Evolutionary conservation across 1,140 invertebrate species (phyloP).

Genomic region (Brachionus sp.): DNA sequence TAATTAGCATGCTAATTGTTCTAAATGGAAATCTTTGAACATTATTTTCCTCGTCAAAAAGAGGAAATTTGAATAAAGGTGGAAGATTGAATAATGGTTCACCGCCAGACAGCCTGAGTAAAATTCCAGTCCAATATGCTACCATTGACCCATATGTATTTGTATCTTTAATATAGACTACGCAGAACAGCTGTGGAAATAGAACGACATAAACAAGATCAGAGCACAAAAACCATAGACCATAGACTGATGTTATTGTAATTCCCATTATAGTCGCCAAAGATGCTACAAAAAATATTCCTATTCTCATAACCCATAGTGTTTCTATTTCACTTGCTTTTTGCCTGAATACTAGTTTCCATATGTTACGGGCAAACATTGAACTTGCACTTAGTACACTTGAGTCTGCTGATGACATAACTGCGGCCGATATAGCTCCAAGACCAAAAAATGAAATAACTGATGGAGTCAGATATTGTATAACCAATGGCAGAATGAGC

Average conservation of each 20-base stretch:
- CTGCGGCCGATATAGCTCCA: constrained; percentile 93
- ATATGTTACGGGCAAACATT: constrained; percentile 97
- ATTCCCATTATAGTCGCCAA: constrained; percentile 90
- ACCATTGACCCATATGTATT: constrained; percentile 91
- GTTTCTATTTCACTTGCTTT: constrained; percentile 93
- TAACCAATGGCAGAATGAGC: constrained; percentile 90
- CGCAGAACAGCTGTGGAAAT: constrained; percentile 94
- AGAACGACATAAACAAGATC: constrained; percentile 96
- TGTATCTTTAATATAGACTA: constrained; percentile 79
- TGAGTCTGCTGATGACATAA: constrained; percentile 97
- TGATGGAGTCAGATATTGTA: constrained; percentile 85
- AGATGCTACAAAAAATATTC: constrained; percentile 85
- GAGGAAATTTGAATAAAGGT: constrained; percentile 80
- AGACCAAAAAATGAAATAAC: constrained; percentile 92
- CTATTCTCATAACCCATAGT: constrained; percentile 91
- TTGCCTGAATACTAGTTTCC: constrained; percentile 90
- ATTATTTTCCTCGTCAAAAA: constrained; percentile 68
- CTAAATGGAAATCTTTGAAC: constrained; percentile 66
- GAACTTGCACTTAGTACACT: constrained; percentile 91
- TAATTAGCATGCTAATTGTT: constrained; percentile 63
- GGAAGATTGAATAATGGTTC: constrained; percentile 78
- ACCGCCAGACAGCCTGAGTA: constrained; percentile 79
- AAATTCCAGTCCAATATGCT: constrained; percentile 77
- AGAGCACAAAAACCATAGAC: constrained; percentile 89
- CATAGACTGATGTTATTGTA: constrained; percentile 92